A percentile compares a stretch with the other conserved stretches of the same genome.
phyloP scores from a whole-genome alignment of 1,140 invertebrate genomes.

The Heliconius nattereri region DNA sequence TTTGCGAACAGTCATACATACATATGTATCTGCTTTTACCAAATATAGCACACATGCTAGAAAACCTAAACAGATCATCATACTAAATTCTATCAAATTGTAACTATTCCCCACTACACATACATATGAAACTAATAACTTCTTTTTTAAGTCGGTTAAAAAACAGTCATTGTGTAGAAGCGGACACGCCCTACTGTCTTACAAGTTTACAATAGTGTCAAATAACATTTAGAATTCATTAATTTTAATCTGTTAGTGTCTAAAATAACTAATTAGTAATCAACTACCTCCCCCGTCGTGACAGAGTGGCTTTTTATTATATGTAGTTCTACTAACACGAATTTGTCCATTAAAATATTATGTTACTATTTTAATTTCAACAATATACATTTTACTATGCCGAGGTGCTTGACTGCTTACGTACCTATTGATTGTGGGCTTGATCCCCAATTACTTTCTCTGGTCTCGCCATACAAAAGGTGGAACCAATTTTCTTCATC shows the following conservation, averaged over 20 bases:
- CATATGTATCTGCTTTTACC: no score
- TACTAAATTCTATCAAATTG: no score
- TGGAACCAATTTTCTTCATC: no score
- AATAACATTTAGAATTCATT: slow-evolving; percentile 5
- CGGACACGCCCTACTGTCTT: neutral
- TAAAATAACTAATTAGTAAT: neutral
- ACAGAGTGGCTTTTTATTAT: neutral
- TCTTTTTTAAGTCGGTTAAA: neutral
- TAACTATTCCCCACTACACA: no score
- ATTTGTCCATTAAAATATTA: neutral
- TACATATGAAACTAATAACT: no score
- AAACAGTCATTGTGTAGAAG: neutral
- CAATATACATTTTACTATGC: neutral
- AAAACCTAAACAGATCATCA: no score
- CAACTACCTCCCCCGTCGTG: neutral
- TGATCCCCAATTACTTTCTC: neutral
- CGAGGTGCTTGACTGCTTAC: neutral
- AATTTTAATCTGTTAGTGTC: neutral
- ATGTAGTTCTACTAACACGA: neutral
- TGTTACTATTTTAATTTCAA: neutral
- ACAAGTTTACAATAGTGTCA: neutral
- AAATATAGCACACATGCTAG: no score
- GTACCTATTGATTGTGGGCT: neutral
- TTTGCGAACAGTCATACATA: no score
- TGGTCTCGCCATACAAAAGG: no score